Evolutionary conservation across 2,888 invertebrate genomes (phyloP), one percentile per base, ranked within the genome.

Genomic region (Sphecodes monilicornis): DNA sequence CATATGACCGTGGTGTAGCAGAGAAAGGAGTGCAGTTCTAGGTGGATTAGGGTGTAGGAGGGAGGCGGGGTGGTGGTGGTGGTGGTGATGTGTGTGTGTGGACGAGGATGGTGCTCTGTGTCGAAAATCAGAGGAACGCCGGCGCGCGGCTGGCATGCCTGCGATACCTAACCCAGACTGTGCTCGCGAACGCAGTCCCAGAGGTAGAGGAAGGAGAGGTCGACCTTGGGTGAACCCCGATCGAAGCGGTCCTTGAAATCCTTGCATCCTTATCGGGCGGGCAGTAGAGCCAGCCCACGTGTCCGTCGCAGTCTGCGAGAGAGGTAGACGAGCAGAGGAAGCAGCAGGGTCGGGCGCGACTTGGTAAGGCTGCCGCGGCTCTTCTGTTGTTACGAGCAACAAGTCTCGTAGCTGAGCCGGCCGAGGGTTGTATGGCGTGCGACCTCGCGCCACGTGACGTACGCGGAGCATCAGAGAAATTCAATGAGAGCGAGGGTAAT

Each of bases 381-480:
- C 36, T 43, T 50, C 13, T 50, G 26, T 13, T 68, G 70, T 87
- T 77, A 82, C 86, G 89, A 88, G 92, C 92, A 92, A 92, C 91
- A 90, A 92, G 92, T 92, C 80, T 66, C 64, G 46, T 22, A n/a
- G 39, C n/a, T 69, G 72, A 64, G 36, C 68, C 22, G 39, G 43
- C 41, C 54, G 36, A 39, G 71, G 36, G 39, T 22, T 68, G 50
- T 18, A 43, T 71, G 39, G 64, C 75, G 72, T n/a, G 54, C 70
- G 86, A 78, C 82, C 82, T 86, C 78, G 86, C 16, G 66, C 78
- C 84, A 87, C 78, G 87, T 87, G 81, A 87, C 84, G 64, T 26
- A 29, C 22, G 10, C 43, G n/a, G 46, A 39, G 41, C 29, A 41
- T 68, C 60, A 29, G 68, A 66, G 57, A 57, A 77, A 82, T 84